Conservation (phyloP, 2,797 vertebrate genomes). For the Esox lucius region DNA sequence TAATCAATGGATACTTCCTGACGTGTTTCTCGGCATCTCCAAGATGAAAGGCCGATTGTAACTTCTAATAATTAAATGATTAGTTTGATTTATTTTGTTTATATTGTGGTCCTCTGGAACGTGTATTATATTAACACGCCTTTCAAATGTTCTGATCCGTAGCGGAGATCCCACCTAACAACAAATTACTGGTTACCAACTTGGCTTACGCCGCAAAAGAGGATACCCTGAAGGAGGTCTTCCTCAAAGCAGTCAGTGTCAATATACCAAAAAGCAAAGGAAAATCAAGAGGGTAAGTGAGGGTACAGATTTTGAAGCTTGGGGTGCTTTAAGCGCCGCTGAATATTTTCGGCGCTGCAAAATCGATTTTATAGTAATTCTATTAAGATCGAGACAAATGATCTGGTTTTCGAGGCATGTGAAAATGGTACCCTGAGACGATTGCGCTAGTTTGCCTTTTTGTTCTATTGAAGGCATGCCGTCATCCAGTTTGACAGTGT, state of each 20-base stretch:
- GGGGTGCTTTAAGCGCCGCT: slow-evolving; percentile 68
- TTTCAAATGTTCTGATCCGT: slow-evolving; percentile 11
- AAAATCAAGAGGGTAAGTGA: slow-evolving; percentile 76
- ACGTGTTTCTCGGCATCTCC: not conserved
- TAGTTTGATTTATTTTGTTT: not conserved
- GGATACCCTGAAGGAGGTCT: slow-evolving; percentile 79
- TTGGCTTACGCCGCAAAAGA: slow-evolving; percentile 77
- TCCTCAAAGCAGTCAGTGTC: slow-evolving; percentile 82
- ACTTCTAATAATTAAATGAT: not conserved
- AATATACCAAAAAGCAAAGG: slow-evolving; percentile 79
- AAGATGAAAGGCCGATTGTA: not conserved
- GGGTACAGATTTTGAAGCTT: slow-evolving; percentile 76
- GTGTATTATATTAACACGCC: not conserved
- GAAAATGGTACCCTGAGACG: not conserved
- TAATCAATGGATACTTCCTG: not conserved
- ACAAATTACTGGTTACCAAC: slow-evolving; percentile 84
- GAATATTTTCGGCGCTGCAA: not conserved
- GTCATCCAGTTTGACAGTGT: slow-evolving; percentile 82
- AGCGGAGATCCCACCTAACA: slow-evolving; percentile 59
- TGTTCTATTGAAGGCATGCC: slow-evolving; percentile 71
- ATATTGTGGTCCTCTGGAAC: not conserved
- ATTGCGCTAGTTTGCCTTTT: not conserved
- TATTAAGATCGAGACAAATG: slow-evolving; percentile 74
- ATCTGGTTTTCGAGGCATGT: slow-evolving; percentile 41
- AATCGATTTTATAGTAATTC: slow-evolving; percentile 36